Evolutionary conservation across 2,797 vertebrate genomes (phyloP).

Genomic region (Toxotes lorentzi): DNA sequence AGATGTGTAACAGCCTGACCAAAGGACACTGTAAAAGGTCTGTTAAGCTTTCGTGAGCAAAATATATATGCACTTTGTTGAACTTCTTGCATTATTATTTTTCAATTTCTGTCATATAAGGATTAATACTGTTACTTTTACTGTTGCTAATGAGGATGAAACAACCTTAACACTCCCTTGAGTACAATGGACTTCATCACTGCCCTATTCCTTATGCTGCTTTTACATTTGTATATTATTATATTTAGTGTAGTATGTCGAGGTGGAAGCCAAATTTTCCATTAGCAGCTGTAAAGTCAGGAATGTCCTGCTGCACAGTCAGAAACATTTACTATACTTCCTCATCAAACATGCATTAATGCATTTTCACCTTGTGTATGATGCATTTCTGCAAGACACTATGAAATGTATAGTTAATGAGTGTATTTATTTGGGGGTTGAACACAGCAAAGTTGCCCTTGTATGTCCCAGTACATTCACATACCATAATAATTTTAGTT

Average conservation of each 20-base stretch:
- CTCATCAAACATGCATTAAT: conserved; percentile 24
- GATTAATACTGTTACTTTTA: background rate
- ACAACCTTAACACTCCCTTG: background rate
- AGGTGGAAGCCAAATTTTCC: conserved; percentile 19
- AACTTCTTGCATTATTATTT: background rate
- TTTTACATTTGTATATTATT: background rate
- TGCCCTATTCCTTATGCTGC: background rate
- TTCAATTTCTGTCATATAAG: background rate
- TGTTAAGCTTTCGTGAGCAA: background rate
- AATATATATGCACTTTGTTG: background rate
- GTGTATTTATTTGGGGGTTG: background rate
- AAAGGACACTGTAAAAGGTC: too few species aligned
- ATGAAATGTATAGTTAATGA: conserved; percentile 16
- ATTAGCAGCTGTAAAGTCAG: background rate
- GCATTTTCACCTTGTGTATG: conserved; percentile 19
- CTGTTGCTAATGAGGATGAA: background rate
- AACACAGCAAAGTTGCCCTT: background rate
- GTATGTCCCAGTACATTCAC: background rate
- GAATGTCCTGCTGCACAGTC: background rate
- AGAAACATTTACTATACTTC: background rate
- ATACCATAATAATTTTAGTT: background rate
- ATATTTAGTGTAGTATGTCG: background rate
- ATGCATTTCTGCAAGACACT: conserved; percentile 29
- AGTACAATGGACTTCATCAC: background rate
- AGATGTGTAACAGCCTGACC: background rate